These are phyloP conservation scores for Neodiprion pinetum DNA, from an alignment of 1,140 invertebrate genomes.

Conservation along the genomic window DNA sequence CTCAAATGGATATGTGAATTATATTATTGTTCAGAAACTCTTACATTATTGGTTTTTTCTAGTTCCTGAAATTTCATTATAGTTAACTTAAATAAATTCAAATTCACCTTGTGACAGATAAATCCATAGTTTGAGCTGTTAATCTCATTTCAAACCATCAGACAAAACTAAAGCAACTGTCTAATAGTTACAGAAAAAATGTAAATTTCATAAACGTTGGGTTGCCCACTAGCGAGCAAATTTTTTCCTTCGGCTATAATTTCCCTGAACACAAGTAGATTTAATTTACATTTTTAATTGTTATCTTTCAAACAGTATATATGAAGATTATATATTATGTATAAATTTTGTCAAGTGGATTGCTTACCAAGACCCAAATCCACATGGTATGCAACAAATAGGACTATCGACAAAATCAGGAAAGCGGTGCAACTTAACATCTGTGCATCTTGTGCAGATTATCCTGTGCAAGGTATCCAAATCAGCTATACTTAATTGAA, in stretches of 20 bases:
- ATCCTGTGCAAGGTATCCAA: constrained; percentile 48
- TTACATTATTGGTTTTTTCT: no score
- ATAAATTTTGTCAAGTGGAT: constrained; percentile 55
- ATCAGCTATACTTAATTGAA: constrained; percentile 30
- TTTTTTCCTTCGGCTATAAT: no score
- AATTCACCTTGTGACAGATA: no score
- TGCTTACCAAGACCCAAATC: constrained; percentile 65
- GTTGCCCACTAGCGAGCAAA: neutral
- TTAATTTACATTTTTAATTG: no score
- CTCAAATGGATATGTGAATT: no score
- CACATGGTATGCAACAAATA: constrained; percentile 65
- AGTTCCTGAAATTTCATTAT: no score
- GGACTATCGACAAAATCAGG: constrained; percentile 63
- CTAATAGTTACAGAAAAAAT: constrained; percentile 8
- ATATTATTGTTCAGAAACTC: no score
- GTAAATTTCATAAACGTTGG: constrained; percentile 21
- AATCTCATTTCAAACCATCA: neutral
- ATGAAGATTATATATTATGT: constrained; percentile 32
- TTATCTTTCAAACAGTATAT: no score
- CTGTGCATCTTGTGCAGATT: constrained; percentile 52
- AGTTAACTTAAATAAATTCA: no score
- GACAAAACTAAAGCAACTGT: neutral
- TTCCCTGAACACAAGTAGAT: no score
- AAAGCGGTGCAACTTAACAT: constrained; percentile 61
- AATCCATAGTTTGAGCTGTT: no score